Evolutionary conservation across 2,888 invertebrate genomes (phyloP), one percentile per base, ranked within the genome.

Genomic region (Brenthis ino): DNA sequence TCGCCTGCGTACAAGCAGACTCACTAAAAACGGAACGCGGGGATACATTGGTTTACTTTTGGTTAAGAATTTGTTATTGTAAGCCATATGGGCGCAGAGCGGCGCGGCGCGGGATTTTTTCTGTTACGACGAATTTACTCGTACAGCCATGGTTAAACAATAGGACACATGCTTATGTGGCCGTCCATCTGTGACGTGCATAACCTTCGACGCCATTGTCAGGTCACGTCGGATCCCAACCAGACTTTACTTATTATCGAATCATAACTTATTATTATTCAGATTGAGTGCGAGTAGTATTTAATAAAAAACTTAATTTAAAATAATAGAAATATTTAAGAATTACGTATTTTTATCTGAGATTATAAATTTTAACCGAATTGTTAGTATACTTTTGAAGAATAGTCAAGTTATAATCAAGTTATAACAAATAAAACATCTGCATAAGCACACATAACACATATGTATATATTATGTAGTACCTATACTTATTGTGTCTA

Each of bases 31-130:
- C 82, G 84, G 84, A 81, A 83, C 84, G 79, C 80, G 79, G 82
- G 84, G 84, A 86, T 88, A 85, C 86, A 85, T 88, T 79, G 77
- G 89, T 90, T 90, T 89, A 89, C 89, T 88, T 90, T 89, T 84
- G 89, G 89, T 89, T 88, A 89, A 89, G 88, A 88, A 88, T 89
- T 89, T 91, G 90, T 91, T 91, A 85, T 90, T 89, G 84, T 88
- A 84, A 89, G 87, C 89, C 91, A 91, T 90, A 89, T 90, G 91
- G 86, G 81, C 82, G 83, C 88, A 84, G 86, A 81, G 82, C 84
- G 85, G 84, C 69, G 77, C 77, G 77, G 79, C 75, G 81, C 77
- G 76, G 80, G 79, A 72, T 83, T 86, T 88, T 88, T 87, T 84
- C 80, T 82, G 82, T 86, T 86, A 85, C 86, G 85, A 85, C 81